Conservation (phyloP, 2,113 vertebrate species). For the Ivindomyrus marchei region DNA sequence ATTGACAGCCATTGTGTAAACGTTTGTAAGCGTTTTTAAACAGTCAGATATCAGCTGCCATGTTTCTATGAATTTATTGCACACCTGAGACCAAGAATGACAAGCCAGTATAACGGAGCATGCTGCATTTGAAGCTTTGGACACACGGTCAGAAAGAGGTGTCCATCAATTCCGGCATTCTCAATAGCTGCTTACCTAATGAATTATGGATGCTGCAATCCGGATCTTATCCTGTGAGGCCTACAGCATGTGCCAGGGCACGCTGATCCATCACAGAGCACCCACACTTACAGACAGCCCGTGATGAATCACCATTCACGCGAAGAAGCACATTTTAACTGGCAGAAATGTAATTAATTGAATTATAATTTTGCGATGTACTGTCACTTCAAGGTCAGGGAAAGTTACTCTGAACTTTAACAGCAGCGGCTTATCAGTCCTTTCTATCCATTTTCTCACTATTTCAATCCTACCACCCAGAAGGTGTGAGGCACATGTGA, state of each 20-base stretch:
- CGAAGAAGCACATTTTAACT: background rate
- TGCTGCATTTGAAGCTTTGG: background rate
- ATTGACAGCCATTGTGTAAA: background rate
- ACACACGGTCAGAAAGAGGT: background rate
- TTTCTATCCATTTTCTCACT: background rate
- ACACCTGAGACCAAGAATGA: background rate
- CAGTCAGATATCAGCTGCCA: background rate
- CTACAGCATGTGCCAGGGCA: background rate
- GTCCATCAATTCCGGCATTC: background rate
- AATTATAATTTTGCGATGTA: background rate
- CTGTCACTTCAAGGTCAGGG: background rate
- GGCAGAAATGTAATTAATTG: background rate
- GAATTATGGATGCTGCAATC: background rate
- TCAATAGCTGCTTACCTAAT: background rate
- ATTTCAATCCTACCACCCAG: background rate
- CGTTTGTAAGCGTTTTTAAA: background rate
- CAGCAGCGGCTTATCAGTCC: background rate
- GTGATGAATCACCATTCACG: background rate
- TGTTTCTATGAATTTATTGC: background rate
- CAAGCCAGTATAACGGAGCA: background rate
- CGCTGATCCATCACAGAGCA: background rate
- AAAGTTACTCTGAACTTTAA: background rate
- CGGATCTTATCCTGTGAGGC: background rate
- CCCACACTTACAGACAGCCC: background rate
- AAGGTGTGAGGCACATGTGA: background rate